These are phyloP conservation scores for Aphodius granarius DNA, from an alignment of 2,888 invertebrate species.

Conservation along the genomic window DNA sequence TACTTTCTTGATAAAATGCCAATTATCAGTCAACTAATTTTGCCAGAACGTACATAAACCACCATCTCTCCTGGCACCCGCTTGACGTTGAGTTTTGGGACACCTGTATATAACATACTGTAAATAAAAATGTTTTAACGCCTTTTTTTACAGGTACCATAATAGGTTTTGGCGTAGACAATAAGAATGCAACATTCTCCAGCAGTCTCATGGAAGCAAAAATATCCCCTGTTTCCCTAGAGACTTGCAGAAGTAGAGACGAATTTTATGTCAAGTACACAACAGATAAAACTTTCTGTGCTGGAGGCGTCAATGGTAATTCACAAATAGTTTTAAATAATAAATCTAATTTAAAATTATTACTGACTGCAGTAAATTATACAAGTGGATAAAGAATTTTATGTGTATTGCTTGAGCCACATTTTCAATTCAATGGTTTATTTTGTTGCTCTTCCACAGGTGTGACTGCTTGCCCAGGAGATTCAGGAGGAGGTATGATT, in stretches of 20 bases:
- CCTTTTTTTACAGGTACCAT: constrained; percentile 48
- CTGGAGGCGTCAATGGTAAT: constrained; percentile 53
- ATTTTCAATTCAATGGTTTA: not conserved
- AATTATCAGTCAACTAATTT: too few relatives aligned
- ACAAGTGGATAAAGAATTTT: too few relatives aligned
- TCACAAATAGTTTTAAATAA: too few relatives aligned
- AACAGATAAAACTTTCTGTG: constrained; percentile 59
- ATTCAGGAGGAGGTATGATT: constrained; percentile 57
- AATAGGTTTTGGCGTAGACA: constrained; percentile 60
- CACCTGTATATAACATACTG: too few relatives aligned
- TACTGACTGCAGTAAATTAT: too few relatives aligned
- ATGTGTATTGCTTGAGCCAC: too few relatives aligned
- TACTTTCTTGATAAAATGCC: too few relatives aligned
- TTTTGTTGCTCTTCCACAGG: constrained; percentile 38
- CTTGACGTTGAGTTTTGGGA: too few relatives aligned
- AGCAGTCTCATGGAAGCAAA: constrained; percentile 57
- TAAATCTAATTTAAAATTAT: too few relatives aligned
- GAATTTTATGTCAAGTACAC: constrained; percentile 64
- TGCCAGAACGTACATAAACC: too few relatives aligned
- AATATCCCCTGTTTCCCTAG: constrained; percentile 63
- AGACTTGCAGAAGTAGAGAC: constrained; percentile 62
- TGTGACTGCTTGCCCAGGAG: constrained; percentile 53
- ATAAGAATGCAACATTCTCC: constrained; percentile 56
- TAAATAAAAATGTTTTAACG: too few relatives aligned
- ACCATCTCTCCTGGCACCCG: too few relatives aligned